Conservation (phyloP, 2,113 vertebrate species). For the Aleadryas rufinucha region DNA sequence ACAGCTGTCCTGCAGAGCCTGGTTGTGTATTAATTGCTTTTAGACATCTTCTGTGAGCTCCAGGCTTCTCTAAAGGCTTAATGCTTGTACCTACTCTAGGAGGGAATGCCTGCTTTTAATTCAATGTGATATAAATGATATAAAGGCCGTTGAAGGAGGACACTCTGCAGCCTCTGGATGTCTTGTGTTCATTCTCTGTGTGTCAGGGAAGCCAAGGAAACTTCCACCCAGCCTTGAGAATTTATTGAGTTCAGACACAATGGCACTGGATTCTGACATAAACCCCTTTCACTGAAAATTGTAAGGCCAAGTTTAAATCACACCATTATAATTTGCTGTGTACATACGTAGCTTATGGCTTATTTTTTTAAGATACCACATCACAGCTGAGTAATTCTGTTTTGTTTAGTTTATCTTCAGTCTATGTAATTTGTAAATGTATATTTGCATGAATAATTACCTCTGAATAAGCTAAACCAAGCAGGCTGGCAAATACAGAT, state of each 20-base stretch:
- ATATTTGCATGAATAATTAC: constrained; percentile 35
- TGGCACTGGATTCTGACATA: not conserved
- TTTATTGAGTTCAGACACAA: not conserved
- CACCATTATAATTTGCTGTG: not conserved
- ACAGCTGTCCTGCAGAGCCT: not conserved
- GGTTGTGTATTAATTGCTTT: not conserved
- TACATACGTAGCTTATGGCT: not conserved
- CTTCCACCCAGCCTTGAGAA: not conserved
- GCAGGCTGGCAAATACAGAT: not conserved
- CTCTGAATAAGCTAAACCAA: not conserved
- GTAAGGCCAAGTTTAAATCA: not conserved
- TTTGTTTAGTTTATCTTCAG: not conserved
- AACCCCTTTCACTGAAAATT: not conserved
- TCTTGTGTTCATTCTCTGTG: not conserved
- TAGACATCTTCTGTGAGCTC: not conserved
- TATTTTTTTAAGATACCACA: not conserved
- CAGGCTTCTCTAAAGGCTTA: not conserved
- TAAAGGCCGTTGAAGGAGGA: not conserved
- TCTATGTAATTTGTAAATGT: not conserved
- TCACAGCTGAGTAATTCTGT: not conserved
- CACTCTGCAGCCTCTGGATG: not conserved
- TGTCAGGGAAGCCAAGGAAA: not conserved
- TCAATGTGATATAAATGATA: accelerated
- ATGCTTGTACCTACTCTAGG: accelerated
- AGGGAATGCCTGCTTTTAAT: not conserved